These are phyloP conservation scores for Mus caroli DNA, from an alignment of 2,797 vertebrate species.

Conservation along the genomic window DNA sequence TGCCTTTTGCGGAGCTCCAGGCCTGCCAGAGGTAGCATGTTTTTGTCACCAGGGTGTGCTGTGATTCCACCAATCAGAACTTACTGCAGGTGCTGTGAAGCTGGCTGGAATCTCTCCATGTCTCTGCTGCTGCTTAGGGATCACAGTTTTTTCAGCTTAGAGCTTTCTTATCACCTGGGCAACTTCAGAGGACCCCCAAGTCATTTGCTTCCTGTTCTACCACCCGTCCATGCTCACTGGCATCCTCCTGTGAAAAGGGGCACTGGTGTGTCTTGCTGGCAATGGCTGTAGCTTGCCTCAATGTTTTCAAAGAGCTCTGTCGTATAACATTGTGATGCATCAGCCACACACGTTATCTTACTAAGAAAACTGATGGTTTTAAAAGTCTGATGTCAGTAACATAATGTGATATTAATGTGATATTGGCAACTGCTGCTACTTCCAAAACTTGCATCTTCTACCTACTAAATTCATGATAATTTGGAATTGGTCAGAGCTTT, in stretches of 20 bases:
- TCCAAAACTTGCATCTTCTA: constrained; percentile 64
- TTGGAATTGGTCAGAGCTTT: constrained; percentile 61
- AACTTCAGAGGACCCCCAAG: constrained; percentile 84
- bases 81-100: background rate
- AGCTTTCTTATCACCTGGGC: constrained; percentile 85
- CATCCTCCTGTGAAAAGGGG: constrained; percentile 79
- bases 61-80: constrained; percentile 84
- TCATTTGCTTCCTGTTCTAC: constrained; percentile 85
- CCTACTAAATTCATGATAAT: constrained; percentile 73
- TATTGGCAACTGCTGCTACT: constrained; percentile 73
- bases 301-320: constrained; percentile 77
- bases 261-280: constrained; percentile 80
- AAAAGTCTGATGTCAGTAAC: constrained; percentile 87
- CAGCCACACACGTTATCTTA: constrained; percentile 76
- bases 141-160: constrained; percentile 78
- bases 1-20: background rate
- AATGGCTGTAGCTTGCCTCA: constrained; percentile 82
- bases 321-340: constrained; percentile 72
- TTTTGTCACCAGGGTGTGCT: constrained; percentile 92
- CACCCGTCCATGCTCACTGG: constrained; percentile 71
- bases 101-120: constrained; percentile 50
- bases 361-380: constrained; percentile 82
- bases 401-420: constrained; percentile 89
- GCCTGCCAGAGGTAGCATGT: constrained; percentile 11
- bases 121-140: constrained; percentile 75